Evolutionary conservation across 2,113 vertebrate species (phyloP).

Genomic region (Rhinoderma darwinii): DNA sequence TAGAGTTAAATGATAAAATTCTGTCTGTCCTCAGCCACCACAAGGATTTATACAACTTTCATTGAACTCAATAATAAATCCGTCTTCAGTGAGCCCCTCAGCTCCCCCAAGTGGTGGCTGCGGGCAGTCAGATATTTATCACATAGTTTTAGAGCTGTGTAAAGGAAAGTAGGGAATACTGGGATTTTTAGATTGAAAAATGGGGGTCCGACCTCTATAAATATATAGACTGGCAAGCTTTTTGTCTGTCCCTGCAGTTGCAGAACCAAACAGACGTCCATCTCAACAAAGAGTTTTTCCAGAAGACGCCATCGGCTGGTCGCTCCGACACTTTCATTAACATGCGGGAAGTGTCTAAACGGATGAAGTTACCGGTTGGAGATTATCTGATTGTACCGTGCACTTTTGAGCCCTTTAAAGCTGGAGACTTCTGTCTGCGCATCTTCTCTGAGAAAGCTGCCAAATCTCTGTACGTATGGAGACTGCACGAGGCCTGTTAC

Average conservation of each 20-base stretch:
- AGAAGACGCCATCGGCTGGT: conserved; percentile 68
- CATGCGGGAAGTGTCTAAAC: conserved; percentile 78
- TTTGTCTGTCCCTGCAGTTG: conserved; percentile 63
- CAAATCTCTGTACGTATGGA: conserved; percentile 72
- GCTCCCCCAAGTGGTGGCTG: too few species aligned
- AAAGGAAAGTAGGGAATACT: too few species aligned
- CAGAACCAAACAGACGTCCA: conserved; percentile 69
- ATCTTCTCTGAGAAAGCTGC: conserved; percentile 85
- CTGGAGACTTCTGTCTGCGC: conserved; percentile 80
- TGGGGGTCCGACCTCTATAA: too few species aligned
- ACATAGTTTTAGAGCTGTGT: too few species aligned
- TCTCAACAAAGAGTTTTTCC: conserved; percentile 75
- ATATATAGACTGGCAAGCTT: background rate
- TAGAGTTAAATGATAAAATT: too few species aligned
- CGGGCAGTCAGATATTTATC: too few species aligned
- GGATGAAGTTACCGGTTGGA: conserved; percentile 77
- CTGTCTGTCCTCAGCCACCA: too few species aligned
- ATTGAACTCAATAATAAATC: too few species aligned
- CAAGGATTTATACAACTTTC: too few species aligned
- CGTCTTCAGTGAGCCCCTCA: too few species aligned
- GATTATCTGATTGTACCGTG: conserved; percentile 84
- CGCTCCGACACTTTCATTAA: conserved; percentile 76
- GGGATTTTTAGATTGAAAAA: too few species aligned
- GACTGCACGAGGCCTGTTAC: background rate
- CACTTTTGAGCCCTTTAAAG: conserved; percentile 84